A percentile compares a stretch with the other conserved stretches of the same genome.
Conservation (phyloP, 2,113 vertebrate species). For the Chloropsis hardwickii region DNA sequence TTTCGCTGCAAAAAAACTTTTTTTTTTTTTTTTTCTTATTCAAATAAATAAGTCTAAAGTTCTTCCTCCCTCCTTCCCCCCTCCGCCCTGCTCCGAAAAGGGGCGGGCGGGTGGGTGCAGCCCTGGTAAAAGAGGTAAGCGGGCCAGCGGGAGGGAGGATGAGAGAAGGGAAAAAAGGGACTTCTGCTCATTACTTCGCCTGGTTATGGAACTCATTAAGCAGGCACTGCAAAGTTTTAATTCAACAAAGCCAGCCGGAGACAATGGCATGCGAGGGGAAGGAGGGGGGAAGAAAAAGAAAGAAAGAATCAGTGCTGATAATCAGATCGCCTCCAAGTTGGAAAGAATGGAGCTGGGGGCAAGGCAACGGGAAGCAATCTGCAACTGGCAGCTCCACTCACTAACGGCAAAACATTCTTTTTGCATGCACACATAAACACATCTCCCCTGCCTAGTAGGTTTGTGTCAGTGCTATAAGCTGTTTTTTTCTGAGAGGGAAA, state of each 20-base stretch:
- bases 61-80: constrained; percentile 54
- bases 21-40: constrained; percentile 68
- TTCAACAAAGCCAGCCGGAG: constrained; percentile 62
- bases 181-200: constrained; percentile 66
- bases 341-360: constrained; percentile 47
- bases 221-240: constrained; percentile 69
- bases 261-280: constrained; percentile 45
- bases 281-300: constrained; percentile 6
- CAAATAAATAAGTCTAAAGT: constrained; percentile 80
- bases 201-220: constrained; percentile 74
- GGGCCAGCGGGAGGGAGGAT: constrained; percentile 22
- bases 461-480: background rate
- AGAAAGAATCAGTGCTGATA: constrained; percentile 56
- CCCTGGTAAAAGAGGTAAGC: constrained; percentile 58
- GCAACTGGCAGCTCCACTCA: background rate
- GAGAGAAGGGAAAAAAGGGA: constrained; percentile 25
- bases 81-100: background rate
- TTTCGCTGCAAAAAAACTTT: constrained; percentile 81
- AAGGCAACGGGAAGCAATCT: constrained; percentile 46
- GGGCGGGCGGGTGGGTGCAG: background rate
- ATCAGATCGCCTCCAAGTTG: constrained; percentile 63
- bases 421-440: constrained; percentile 25
- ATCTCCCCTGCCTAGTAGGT: background rate
- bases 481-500: background rate
- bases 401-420: constrained; percentile 57